These are phyloP conservation scores for Erannis defoliaria DNA, from an alignment of 2,888 invertebrate species.

Conservation along the genomic window DNA sequence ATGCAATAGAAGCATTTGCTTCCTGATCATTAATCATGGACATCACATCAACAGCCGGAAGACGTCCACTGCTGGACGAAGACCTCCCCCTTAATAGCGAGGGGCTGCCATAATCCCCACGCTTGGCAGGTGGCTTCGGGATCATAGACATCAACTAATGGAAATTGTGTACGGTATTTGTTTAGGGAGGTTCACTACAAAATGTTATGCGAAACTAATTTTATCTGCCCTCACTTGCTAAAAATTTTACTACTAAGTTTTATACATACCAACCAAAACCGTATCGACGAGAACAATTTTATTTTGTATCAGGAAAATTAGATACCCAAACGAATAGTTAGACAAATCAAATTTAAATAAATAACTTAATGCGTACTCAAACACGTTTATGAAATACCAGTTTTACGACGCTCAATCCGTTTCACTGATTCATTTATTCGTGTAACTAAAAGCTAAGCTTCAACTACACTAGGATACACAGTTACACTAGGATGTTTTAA, in stretches of 20 bases:
- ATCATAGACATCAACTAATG: too few species aligned
- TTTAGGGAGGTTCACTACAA: too few species aligned
- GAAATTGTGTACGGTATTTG: background rate
- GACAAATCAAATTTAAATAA: slow-evolving; percentile 7
- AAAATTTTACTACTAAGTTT: background rate
- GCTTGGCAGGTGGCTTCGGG: too few species aligned
- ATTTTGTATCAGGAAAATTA: slow-evolving; percentile 25
- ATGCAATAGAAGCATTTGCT: too few species aligned
- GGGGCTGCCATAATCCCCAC: too few species aligned
- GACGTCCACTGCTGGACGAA: too few species aligned
- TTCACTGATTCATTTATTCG: background rate
- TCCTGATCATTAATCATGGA: too few species aligned
- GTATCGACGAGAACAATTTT: background rate
- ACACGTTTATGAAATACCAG: slow-evolving; percentile 57
- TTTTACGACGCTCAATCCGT: slow-evolving; percentile 33
- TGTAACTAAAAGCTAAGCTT: background rate
- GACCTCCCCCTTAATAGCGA: too few species aligned
- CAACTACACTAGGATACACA: background rate
- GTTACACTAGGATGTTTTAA: background rate
- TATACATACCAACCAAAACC: background rate
- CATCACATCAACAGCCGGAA: too few species aligned
- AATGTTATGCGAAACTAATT: background rate
- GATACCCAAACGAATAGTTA: background rate
- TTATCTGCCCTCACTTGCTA: slow-evolving; percentile 5
- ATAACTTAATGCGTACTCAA: slow-evolving; percentile 5